Conservation (phyloP, 2,888 invertebrate species). For the Schrankia costaestrigalis region DNA sequence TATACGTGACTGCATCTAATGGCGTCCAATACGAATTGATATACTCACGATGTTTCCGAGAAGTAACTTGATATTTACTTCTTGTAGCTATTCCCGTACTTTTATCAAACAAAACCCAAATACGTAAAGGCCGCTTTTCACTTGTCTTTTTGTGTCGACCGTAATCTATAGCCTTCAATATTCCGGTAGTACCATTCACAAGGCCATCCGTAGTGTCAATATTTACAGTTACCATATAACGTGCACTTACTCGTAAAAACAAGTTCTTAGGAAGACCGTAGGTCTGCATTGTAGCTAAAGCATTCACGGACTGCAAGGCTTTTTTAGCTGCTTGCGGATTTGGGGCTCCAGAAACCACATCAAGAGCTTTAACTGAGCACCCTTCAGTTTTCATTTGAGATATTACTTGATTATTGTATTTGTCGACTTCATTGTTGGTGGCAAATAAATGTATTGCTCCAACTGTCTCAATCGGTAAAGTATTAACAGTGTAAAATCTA, state of each 20-base stretch:
- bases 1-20: neutral
- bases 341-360: constrained; percentile 7
- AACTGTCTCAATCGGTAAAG: constrained; percentile 7
- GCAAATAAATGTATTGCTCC: constrained; percentile 11
- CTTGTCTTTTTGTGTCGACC: neutral
- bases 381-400: constrained; percentile 7
- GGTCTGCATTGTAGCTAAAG: constrained; percentile 4
- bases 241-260: constrained; percentile 4
- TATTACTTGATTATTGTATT: constrained; percentile 9
- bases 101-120: no score
- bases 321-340: constrained; percentile 7
- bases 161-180: neutral
- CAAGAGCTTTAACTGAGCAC: constrained; percentile 3
- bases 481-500: neutral
- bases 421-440: constrained; percentile 9
- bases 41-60: no score
- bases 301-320: constrained; percentile 4
- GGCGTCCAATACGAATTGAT: no score
- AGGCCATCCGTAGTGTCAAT: constrained; percentile 8
- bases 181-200: neutral
- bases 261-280: constrained; percentile 9
- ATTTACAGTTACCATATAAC: constrained; percentile 3
- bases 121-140: no score
- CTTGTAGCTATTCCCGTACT: no score
- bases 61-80: no score